Evolutionary conservation across 1,140 invertebrate genomes (phyloP).

Genomic region (Colletes gigas): DNA sequence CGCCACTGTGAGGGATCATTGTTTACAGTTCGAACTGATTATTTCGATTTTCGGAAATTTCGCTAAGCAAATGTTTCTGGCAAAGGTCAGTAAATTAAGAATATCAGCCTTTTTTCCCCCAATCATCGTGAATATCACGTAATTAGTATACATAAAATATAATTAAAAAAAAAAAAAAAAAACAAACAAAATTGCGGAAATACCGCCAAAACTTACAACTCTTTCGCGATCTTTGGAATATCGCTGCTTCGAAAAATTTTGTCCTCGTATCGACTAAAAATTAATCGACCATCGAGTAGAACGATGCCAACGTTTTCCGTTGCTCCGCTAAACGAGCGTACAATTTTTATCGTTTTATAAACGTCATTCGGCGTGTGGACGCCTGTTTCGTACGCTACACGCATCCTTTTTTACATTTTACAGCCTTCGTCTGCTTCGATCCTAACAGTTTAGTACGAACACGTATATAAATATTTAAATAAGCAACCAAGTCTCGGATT

Average conservation of each 20-base stretch:
- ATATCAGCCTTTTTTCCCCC: background rate
- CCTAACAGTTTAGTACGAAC: background rate
- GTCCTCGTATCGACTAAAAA: background rate
- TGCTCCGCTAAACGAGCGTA: too few species aligned
- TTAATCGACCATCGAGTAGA: background rate
- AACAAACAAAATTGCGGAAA: background rate
- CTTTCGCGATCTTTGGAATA: background rate
- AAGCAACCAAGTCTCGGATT: constrained; percentile 46
- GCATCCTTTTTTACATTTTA: background rate
- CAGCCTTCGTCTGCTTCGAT: constrained; percentile 11
- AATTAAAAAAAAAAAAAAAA: background rate
- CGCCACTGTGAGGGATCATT: too few species aligned
- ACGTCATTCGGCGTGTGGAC: constrained; percentile 47
- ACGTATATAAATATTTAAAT: constrained; percentile 46
- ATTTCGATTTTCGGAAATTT: background rate
- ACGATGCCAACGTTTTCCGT: too few species aligned
- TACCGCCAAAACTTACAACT: background rate
- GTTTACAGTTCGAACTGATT: background rate
- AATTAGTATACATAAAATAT: background rate
- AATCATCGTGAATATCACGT: background rate
- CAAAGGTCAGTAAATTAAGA: background rate
- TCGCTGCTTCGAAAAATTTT: background rate
- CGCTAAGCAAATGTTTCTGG: background rate
- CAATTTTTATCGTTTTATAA: background rate
- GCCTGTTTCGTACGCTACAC: background rate